Evolutionary conservation across 2,113 vertebrate genomes (phyloP).

Genomic region (Rhinoptilus africanus): DNA sequence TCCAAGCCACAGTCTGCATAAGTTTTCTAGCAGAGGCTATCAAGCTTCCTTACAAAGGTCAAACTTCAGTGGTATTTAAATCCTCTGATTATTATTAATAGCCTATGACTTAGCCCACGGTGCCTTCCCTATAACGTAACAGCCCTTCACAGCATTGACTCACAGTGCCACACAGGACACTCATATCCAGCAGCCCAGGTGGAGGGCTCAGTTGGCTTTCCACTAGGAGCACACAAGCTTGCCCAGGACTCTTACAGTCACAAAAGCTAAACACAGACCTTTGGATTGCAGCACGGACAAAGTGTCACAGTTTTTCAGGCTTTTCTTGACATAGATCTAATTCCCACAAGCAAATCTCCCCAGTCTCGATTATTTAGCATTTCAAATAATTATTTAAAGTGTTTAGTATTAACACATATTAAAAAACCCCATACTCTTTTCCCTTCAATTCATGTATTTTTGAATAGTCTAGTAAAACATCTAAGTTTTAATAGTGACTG

Average conservation of each 20-base stretch:
- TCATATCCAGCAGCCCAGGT: not conserved
- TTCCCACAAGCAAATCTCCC: not conserved
- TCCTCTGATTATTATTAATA: not conserved
- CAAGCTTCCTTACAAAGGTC: not conserved
- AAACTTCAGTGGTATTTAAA: not conserved
- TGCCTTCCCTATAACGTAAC: not conserved
- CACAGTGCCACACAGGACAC: not conserved
- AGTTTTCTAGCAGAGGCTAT: not conserved
- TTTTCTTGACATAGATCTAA: not conserved
- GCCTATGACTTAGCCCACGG: not conserved
- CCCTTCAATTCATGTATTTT: not conserved
- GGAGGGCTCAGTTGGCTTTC: not conserved
- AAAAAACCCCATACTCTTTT: not conserved
- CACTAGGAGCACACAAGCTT: too few species aligned
- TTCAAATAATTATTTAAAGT: not conserved
- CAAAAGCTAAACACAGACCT: fast-evolving
- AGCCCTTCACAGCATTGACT: not conserved
- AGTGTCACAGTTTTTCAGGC: not conserved
- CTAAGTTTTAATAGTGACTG: not conserved
- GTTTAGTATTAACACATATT: not conserved
- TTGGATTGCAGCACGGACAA: not conserved
- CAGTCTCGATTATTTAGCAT: not conserved
- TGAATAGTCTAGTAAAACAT: not conserved
- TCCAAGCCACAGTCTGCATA: not conserved
- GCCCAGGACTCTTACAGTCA: fast-evolving